Conservation (phyloP, 2,113 vertebrate genomes). For the Hydrolagus affinis region DNA sequence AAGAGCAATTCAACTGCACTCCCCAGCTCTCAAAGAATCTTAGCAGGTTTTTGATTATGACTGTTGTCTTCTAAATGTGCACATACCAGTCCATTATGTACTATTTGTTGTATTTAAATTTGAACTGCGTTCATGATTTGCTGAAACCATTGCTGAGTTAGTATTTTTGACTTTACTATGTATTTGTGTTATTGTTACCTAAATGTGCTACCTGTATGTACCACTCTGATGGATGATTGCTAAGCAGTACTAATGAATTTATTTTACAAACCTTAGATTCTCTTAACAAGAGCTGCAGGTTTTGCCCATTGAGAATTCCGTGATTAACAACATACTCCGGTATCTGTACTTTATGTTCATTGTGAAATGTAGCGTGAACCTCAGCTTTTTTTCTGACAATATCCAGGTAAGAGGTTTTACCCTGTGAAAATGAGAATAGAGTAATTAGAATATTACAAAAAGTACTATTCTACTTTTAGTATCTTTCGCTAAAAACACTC, state of each 20-base stretch:
- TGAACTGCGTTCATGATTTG: not conserved
- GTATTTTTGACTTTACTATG: not conserved
- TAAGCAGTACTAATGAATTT: no score
- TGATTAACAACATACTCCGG: constrained; percentile 26
- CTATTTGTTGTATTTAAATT: no score
- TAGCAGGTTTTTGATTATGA: no score
- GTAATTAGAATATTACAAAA: not conserved
- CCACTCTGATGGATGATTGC: not conserved
- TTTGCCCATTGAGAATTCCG: constrained; percentile 31
- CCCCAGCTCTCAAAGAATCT: no score
- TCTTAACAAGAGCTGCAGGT: constrained; percentile 31
- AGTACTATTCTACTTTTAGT: not conserved
- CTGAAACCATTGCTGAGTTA: not conserved
- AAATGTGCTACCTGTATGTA: not conserved
- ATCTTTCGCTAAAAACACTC: not conserved
- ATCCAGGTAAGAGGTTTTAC: constrained; percentile 28
- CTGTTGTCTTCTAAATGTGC: no score
- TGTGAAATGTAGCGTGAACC: constrained; percentile 32
- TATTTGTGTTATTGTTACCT: not conserved
- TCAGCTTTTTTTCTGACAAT: constrained; percentile 34
- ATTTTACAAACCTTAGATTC: constrained; percentile 19
- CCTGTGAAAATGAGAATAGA: constrained; percentile 14
- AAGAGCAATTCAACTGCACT: no score
- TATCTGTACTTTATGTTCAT: not conserved
- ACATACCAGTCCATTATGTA: no score